These are phyloP conservation scores for Apantesis nais DNA, from an alignment of 2,888 invertebrate genomes.

Conservation along the genomic window DNA sequence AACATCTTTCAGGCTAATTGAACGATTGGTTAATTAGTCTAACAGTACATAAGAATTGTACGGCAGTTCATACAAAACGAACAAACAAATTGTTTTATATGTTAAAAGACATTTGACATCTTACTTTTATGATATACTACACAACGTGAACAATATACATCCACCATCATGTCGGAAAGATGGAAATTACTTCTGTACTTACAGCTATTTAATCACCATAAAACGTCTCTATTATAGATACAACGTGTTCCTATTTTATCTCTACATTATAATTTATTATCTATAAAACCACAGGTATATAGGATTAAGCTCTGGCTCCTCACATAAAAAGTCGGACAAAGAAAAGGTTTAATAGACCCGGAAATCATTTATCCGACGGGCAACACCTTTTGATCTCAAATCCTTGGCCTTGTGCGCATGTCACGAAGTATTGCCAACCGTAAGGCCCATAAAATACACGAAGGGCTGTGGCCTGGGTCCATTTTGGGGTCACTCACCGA, in stretches of 20 bases:
- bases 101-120: too few relatives aligned
- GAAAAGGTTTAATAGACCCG: neutral
- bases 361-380: neutral
- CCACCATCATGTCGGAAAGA: neutral
- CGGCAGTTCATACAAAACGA: neutral
- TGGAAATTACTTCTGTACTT: neutral
- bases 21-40: neutral
- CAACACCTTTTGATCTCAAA: slow-evolving; percentile 37
- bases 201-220: neutral
- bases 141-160: neutral
- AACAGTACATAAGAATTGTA: neutral
- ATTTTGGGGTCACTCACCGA: slow-evolving; percentile 56
- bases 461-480: slow-evolving; percentile 38
- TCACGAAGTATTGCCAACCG: slow-evolving; percentile 55
- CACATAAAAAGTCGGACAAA: neutral
- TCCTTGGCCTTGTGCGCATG: slow-evolving; percentile 68
- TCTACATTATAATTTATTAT: neutral
- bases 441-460: slow-evolving; percentile 36
- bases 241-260: neutral
- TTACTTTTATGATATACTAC: too few relatives aligned
- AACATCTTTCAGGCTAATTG: neutral
- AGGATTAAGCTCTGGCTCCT: neutral
- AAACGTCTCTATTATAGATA: neutral
- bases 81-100: neutral
- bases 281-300: neutral